Evolutionary conservation across 64 coral and sea anemone species (phyloP).

Genomic region (Catalaphyllia jardinei): DNA sequence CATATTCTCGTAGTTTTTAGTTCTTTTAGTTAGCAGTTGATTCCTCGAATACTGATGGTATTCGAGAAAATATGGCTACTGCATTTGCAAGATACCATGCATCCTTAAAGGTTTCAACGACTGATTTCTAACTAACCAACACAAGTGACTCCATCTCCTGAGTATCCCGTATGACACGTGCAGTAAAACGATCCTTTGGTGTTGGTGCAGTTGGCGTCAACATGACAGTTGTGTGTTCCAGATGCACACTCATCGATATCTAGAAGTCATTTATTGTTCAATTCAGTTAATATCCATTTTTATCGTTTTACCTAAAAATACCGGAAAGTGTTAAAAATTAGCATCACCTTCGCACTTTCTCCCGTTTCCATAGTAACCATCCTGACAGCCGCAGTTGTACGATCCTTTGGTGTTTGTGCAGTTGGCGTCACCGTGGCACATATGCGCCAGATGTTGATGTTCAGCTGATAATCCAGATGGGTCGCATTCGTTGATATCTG

Average conservation of each 20-base stretch:
- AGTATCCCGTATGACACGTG: conserved; percentile 69
- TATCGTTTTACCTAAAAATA: neutral
- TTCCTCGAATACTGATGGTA: too few relatives aligned
- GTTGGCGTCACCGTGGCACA: conserved; percentile 67
- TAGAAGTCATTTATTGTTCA: neutral
- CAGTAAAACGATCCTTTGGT: conserved; percentile 83
- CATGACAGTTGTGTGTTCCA: conserved; percentile 62
- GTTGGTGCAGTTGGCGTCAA: conserved; percentile 78
- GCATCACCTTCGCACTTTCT: conserved; percentile 40
- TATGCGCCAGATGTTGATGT: conserved; percentile 34
- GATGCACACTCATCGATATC: conserved; percentile 69
- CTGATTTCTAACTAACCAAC: conserved; percentile 6
- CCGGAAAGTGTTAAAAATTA: neutral
- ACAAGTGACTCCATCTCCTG: conserved; percentile 69
- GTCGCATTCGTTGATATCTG: conserved; percentile 52
- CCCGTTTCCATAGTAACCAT: conserved; percentile 51
- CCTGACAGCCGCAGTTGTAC: conserved; percentile 58
- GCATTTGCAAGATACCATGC: too few relatives aligned
- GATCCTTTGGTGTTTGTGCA: conserved; percentile 72
- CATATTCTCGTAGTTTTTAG: too few relatives aligned
- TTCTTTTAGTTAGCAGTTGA: too few relatives aligned
- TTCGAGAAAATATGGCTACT: too few relatives aligned
- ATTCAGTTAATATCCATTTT: neutral
- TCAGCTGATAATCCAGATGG: neutral
- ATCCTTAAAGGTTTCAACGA: too few relatives aligned